phyloP scores from a whole-genome alignment of 2,797 vertebrate species.

The Myripristis jacobus region DNA sequence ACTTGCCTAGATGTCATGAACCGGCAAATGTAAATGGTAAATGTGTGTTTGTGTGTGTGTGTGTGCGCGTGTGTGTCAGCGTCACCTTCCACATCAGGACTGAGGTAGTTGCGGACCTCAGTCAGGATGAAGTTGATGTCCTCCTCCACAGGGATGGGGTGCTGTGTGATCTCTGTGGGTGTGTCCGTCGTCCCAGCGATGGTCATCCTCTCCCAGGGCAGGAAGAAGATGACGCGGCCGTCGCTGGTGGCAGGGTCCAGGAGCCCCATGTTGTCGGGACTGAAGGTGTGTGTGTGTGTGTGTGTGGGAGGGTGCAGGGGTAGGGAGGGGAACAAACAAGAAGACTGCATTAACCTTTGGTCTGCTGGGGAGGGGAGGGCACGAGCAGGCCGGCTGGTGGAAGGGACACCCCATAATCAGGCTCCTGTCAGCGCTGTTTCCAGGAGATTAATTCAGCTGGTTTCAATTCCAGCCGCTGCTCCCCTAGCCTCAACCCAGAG shows the following conservation, averaged over 20 bases:
- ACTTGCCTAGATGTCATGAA: background rate
- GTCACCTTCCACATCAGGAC: slow-evolving; percentile 84
- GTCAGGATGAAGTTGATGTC: slow-evolving; percentile 89
- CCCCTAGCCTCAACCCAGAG: slow-evolving; percentile 63
- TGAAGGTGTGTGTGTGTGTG: slow-evolving; percentile 80
- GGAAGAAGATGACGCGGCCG: slow-evolving; percentile 88
- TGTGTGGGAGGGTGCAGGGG: slow-evolving; percentile 52
- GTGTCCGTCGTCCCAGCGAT: slow-evolving; percentile 90
- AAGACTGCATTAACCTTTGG: slow-evolving; percentile 88
- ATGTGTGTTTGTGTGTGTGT: slow-evolving; percentile 9
- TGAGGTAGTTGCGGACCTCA: slow-evolving; percentile 87
- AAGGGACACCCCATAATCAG: slow-evolving; percentile 86
- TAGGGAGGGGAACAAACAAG: slow-evolving; percentile 79
- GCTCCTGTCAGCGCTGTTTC: slow-evolving; percentile 82
- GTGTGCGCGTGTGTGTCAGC: slow-evolving; percentile 2
- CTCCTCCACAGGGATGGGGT: slow-evolving; percentile 85
- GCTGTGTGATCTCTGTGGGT: slow-evolving; percentile 82
- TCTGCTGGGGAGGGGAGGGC: slow-evolving; percentile 79
- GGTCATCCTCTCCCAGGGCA: slow-evolving; percentile 90
- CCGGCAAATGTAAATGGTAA: no score
- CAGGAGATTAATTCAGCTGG: slow-evolving; percentile 85
- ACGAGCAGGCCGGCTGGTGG: slow-evolving; percentile 75
- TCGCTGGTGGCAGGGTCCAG: slow-evolving; percentile 90
- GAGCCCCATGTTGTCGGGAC: slow-evolving; percentile 88
- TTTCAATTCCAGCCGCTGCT: slow-evolving; percentile 81